phyloP scores from a whole-genome alignment of 1,140 invertebrate species.

The Scaptodrosophila lebanonensis region DNA sequence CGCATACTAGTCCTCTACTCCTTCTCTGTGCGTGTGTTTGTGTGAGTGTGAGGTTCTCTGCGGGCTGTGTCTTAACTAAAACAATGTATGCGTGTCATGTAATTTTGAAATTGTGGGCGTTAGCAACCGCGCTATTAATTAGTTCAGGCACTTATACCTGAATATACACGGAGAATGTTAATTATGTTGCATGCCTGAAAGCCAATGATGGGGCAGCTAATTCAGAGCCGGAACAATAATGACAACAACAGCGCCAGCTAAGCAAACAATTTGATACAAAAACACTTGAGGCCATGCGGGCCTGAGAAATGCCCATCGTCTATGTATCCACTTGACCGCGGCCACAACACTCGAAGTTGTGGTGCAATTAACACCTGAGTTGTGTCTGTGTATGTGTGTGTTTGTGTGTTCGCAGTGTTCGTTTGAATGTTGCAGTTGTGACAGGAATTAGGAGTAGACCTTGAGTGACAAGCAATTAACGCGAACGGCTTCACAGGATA shows the following conservation, averaged over 20 bases:
- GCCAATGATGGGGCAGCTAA: slow-evolving; percentile 35
- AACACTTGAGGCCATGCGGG: slow-evolving; percentile 42
- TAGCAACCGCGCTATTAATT: slow-evolving; percentile 57
- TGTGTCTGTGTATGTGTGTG: background rate
- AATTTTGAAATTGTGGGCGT: slow-evolving; percentile 22
- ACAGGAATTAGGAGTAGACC: too few relatives aligned
- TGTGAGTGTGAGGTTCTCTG: background rate
- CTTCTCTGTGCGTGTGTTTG: background rate
- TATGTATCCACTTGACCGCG: background rate
- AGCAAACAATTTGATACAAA: slow-evolving; percentile 43
- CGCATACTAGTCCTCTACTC: background rate
- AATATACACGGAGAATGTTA: slow-evolving; percentile 72
- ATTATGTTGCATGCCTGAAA: slow-evolving; percentile 30
- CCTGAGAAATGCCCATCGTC: slow-evolving; percentile 5
- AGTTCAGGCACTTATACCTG: slow-evolving; percentile 38
- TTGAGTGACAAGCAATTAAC: too few relatives aligned
- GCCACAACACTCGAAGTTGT: slow-evolving; percentile 29
- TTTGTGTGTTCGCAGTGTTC: slow-evolving; percentile 5
- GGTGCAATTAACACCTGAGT: slow-evolving; percentile 63
- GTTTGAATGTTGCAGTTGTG: background rate
- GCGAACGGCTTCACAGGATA: too few relatives aligned
- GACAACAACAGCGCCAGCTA: slow-evolving; percentile 39
- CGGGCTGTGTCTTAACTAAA: background rate
- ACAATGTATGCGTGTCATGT: slow-evolving; percentile 21
- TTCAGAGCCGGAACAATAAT: slow-evolving; percentile 48